Conservation (phyloP, 2,888 invertebrate species). For the Xestia xanthographa region DNA sequence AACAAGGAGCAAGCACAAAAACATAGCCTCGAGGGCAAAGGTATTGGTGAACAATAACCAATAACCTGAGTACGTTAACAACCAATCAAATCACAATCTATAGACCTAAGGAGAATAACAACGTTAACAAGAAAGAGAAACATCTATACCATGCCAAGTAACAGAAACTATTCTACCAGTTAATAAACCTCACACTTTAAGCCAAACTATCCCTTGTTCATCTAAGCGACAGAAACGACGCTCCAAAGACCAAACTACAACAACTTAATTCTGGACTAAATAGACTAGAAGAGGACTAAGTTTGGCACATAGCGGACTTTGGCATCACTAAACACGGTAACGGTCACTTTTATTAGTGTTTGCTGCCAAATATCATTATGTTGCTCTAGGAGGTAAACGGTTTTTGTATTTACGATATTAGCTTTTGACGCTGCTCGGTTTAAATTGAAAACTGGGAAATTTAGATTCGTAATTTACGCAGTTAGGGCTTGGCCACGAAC, state of each 20-base stretch:
- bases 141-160: neutral
- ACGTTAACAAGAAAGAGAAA: neutral
- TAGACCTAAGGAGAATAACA: neutral
- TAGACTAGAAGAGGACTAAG: conserved; percentile 34
- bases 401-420: conserved; percentile 31
- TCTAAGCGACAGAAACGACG: conserved; percentile 25
- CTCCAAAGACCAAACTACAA: conserved; percentile 34
- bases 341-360: conserved; percentile 51
- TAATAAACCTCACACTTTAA: neutral
- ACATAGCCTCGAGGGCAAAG: neutral
- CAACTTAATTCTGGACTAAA: conserved; percentile 51
- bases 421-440: neutral
- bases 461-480: neutral
- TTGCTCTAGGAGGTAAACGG: conserved; percentile 31
- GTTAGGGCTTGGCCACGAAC: neutral
- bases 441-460: conserved; percentile 9
- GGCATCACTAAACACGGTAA: conserved; percentile 44
- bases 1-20: neutral
- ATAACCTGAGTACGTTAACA: neutral
- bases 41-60: neutral
- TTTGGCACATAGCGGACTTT: conserved; percentile 50
- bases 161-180: neutral
- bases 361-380: conserved; percentile 54
- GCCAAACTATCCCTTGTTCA: conserved; percentile 13
- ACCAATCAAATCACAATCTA: neutral